These are phyloP conservation scores for Laticauda laticaudata DNA, from an alignment of 2,113 vertebrate genomes.

Conservation along the genomic window DNA sequence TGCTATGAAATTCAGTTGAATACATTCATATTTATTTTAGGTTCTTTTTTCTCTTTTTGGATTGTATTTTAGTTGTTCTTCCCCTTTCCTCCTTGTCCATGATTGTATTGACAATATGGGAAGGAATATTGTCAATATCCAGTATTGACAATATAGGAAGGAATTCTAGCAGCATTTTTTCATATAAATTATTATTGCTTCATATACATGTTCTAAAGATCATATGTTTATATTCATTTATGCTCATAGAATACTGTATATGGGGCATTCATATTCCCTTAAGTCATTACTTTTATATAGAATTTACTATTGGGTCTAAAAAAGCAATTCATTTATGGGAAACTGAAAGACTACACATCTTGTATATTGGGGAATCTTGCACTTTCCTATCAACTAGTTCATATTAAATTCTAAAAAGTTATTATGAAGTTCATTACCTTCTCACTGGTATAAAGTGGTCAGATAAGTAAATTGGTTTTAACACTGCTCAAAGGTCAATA, in stretches of 20 bases:
- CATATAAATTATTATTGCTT: background rate
- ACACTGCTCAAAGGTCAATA: slow-evolving; percentile 33
- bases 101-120: background rate
- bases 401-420: slow-evolving; percentile 35
- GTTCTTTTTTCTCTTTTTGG: background rate
- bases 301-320: slow-evolving; percentile 31
- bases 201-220: background rate
- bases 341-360: slow-evolving; percentile 15
- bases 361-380: slow-evolving; percentile 16
- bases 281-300: slow-evolving; percentile 31
- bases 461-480: slow-evolving; percentile 36
- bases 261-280: slow-evolving; percentile 11
- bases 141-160: background rate
- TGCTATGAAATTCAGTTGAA: background rate
- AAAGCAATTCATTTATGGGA: slow-evolving; percentile 33
- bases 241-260: background rate
- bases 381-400: slow-evolving; percentile 30
- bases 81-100: background rate
- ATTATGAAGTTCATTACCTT: slow-evolving; percentile 17
- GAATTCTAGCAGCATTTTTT: background rate
- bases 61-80: background rate
- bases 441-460: slow-evolving; percentile 34
- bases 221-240: background rate
- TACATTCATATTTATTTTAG: background rate
- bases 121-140: background rate